phyloP scores from a whole-genome alignment of 2,888 invertebrate species.

The Theristus sp. region DNA sequence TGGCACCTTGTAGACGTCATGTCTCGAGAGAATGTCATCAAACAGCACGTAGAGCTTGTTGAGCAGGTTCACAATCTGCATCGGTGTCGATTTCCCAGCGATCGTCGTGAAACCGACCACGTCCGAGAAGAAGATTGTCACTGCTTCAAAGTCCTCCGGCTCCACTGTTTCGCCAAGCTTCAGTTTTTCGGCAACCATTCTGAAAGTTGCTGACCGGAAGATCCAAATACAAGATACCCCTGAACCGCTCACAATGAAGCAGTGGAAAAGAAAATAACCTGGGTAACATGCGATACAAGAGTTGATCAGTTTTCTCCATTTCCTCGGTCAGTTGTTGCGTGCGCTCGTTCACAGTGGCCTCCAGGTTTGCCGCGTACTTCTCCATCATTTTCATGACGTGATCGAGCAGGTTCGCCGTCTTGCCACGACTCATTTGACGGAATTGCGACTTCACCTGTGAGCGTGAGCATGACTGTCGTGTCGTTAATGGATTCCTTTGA shows the following conservation, averaged over 20 bases:
- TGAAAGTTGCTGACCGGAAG: neutral
- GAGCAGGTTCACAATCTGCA: slow-evolving; percentile 4
- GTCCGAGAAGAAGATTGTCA: slow-evolving; percentile 4
- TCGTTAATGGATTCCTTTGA: no score
- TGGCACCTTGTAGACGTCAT: slow-evolving; percentile 1
- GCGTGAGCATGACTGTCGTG: no score
- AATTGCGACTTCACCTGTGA: neutral
- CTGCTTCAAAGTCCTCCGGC: slow-evolving; percentile 4
- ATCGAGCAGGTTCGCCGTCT: neutral
- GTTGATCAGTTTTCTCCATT: slow-evolving; percentile 3
- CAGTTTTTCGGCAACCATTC: slow-evolving; percentile 6
- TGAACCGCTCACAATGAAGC: no score
- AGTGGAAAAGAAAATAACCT: no score
- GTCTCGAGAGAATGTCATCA: neutral
- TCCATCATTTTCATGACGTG: slow-evolving; percentile 3
- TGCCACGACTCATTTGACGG: neutral
- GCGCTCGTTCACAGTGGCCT: slow-evolving; percentile 2
- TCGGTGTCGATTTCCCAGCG: slow-evolving; percentile 1
- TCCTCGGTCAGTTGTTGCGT: slow-evolving; percentile 2
- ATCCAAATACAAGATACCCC: neutral
- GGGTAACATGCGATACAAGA: slow-evolving; percentile 1
- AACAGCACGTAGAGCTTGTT: slow-evolving; percentile 5
- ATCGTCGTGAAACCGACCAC: slow-evolving; percentile 6
- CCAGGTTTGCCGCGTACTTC: slow-evolving; percentile 1
- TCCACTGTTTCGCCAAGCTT: slow-evolving; percentile 3